These are phyloP conservation scores for Hyles lineata DNA, from an alignment of 2,888 invertebrate species.

Conservation along the genomic window DNA sequence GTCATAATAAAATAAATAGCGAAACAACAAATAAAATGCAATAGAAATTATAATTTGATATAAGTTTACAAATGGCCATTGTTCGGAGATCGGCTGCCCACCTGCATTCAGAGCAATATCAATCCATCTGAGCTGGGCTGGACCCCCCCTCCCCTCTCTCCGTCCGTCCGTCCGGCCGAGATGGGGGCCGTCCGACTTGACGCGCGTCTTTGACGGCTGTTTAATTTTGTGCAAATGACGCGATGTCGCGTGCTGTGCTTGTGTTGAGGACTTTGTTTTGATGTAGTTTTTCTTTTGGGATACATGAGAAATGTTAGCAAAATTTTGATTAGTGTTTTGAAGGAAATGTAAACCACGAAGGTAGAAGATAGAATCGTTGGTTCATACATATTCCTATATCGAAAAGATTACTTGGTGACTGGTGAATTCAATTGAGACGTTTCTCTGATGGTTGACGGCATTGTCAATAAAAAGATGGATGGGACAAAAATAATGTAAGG, in stretches of 20 bases:
- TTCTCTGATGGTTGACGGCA: no score
- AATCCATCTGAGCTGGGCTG: slow-evolving; percentile 71
- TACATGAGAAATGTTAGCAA: no score
- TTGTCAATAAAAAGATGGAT: no score
- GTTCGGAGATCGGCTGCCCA: slow-evolving; percentile 73
- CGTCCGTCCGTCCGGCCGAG: slow-evolving; percentile 41
- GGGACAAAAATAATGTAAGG: no score
- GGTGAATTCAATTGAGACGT: no score
- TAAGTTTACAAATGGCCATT: slow-evolving; percentile 61
- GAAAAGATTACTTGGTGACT: no score
- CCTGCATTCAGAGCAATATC: slow-evolving; percentile 80
- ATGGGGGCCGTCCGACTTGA: slow-evolving; percentile 52
- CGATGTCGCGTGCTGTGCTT: slow-evolving; percentile 47
- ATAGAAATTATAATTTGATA: slow-evolving; percentile 6
- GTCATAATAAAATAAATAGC: not conserved
- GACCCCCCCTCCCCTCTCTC: slow-evolving; percentile 30
- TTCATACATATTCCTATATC: no score
- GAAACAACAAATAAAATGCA: not conserved
- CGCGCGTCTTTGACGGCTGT: slow-evolving; percentile 73
- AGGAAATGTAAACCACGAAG: no score
- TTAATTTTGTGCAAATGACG: slow-evolving; percentile 83
- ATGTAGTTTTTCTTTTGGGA: no score
- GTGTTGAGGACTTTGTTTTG: not conserved
- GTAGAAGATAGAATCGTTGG: no score
- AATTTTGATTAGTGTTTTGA: no score